phyloP scores from a whole-genome alignment of 2,113 vertebrate genomes.

The Dromiciops gliroides region DNA sequence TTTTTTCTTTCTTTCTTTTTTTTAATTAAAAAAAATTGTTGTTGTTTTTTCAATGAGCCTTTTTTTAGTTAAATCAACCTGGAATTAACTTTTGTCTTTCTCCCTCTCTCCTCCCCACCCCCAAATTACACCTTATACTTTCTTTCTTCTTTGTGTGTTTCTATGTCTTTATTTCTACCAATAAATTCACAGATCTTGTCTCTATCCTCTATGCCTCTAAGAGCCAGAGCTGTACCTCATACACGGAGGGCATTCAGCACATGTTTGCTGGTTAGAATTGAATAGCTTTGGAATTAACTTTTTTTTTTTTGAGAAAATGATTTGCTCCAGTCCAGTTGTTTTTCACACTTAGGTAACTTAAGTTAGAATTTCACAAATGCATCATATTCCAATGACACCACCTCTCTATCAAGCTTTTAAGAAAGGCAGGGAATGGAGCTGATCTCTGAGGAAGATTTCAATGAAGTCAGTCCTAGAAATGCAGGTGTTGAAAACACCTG shows the following conservation, averaged over 20 bases:
- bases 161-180: neutral
- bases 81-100: slow-evolving; percentile 24
- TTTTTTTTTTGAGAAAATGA: slow-evolving; percentile 69
- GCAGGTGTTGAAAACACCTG: slow-evolving; percentile 84
- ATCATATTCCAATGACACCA: neutral
- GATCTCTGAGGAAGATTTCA: slow-evolving; percentile 65
- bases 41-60: too few species aligned
- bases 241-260: neutral
- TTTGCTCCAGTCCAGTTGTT: slow-evolving; percentile 58
- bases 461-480: slow-evolving; percentile 72
- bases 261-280: neutral
- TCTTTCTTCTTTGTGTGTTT: neutral
- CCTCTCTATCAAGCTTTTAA: slow-evolving; percentile 34
- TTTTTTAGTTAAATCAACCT: slow-evolving; percentile 76
- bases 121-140: neutral
- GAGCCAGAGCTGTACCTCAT: neutral
- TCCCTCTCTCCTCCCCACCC: neutral
- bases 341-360: slow-evolving; percentile 69
- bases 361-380: slow-evolving; percentile 63
- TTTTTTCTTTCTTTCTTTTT: too few species aligned
- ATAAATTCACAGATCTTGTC: neutral
- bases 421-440: slow-evolving; percentile 60
- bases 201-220: neutral
- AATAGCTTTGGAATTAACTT: neutral
- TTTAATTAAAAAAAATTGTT: too few species aligned